Conservation (phyloP, 2,888 invertebrate species). For the Schizotus pectinicornis region DNA sequence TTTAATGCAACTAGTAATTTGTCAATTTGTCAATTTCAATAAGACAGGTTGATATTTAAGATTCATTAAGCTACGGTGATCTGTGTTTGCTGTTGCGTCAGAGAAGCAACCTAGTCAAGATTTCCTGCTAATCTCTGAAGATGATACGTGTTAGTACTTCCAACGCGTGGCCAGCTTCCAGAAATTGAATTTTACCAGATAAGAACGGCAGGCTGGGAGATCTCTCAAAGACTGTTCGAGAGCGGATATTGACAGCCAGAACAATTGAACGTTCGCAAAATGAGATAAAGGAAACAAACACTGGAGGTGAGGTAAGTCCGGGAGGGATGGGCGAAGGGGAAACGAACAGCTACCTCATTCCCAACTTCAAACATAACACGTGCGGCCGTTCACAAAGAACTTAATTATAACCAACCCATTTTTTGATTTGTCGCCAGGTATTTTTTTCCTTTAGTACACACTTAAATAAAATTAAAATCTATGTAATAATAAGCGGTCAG, state of each 20-base stretch:
- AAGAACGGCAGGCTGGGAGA: constrained; percentile 41
- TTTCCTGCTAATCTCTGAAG: constrained; percentile 25
- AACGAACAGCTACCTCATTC: constrained; percentile 10
- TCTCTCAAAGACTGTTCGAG: constrained; percentile 48
- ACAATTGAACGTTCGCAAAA: constrained; percentile 61
- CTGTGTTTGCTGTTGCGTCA: no score
- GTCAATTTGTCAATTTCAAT: no score
- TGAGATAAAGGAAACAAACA: constrained; percentile 62
- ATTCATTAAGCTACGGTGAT: no score
- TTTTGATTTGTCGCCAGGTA: neutral
- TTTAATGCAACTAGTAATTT: no score
- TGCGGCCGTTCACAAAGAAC: constrained; percentile 11
- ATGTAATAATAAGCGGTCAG: constrained; percentile 29
- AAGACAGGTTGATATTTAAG: no score
- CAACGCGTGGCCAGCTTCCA: constrained; percentile 38
- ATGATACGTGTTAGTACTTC: constrained; percentile 32
- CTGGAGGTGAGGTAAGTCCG: constrained; percentile 32
- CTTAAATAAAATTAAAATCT: no score
- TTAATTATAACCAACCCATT: constrained; percentile 15
- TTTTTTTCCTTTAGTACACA: neutral
- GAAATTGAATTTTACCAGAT: constrained; percentile 54
- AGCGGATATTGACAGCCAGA: constrained; percentile 56
- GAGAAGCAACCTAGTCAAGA: no score
- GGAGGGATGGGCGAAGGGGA: constrained; percentile 21
- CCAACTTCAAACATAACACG: constrained; percentile 24